phyloP scores from a whole-genome alignment of 2,797 vertebrate genomes.

The Rhabdomys pumilio region DNA sequence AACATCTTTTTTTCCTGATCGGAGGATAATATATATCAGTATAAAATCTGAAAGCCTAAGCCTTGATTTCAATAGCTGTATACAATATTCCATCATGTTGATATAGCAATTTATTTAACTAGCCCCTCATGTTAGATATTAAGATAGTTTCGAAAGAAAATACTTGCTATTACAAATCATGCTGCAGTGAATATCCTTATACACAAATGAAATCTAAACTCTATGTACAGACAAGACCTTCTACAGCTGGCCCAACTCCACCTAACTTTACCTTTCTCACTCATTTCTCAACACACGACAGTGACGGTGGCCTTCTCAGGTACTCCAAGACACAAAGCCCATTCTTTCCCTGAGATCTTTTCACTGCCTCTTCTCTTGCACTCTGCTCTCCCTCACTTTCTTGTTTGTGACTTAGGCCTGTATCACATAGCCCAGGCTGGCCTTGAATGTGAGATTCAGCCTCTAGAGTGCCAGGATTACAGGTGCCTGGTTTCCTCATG shows the following conservation, averaged over 20 bases:
- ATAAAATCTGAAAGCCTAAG: conserved; percentile 57
- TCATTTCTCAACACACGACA: background rate
- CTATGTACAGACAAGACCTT: background rate
- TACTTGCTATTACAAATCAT: conserved; percentile 49
- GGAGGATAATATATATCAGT: conserved; percentile 17
- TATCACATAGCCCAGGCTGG: background rate
- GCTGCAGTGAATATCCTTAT: background rate
- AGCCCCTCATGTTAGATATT: conserved; percentile 8
- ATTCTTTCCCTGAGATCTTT: conserved; percentile 36
- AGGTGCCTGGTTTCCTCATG: background rate
- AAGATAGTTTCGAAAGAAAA: conserved; percentile 61
- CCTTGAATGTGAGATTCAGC: background rate
- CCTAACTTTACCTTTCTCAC: background rate
- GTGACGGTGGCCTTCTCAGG: conserved; percentile 36
- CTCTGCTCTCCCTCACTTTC: background rate
- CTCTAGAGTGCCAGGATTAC: background rate
- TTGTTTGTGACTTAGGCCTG: background rate
- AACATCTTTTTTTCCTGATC: conserved; percentile 22
- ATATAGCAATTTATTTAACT: conserved; percentile 41
- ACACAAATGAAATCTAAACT: conserved; percentile 22
- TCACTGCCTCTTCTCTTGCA: background rate
- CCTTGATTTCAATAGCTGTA: conserved; percentile 55
- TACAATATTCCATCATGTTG: conserved; percentile 36
- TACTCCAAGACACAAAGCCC: conserved; percentile 2
- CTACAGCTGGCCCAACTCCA: background rate